Evolutionary conservation across 2,888 invertebrate species (phyloP).

Genomic region (Rhingia campestris): DNA sequence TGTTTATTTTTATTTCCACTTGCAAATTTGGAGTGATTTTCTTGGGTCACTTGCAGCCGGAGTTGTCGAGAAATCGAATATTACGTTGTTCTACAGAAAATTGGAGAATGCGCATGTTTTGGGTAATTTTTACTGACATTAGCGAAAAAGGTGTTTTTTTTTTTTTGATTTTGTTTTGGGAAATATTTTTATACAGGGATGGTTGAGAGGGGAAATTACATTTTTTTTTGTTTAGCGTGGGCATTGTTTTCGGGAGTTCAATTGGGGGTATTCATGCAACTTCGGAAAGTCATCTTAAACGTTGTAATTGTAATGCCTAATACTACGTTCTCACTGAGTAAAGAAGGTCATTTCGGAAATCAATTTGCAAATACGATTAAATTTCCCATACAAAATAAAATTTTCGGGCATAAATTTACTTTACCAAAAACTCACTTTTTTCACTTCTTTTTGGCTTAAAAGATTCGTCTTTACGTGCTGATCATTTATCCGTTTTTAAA

Average conservation of each 20-base stretch:
- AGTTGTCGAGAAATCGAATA: constrained; percentile 69
- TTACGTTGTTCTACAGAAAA: constrained; percentile 61
- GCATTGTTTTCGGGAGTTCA: background rate
- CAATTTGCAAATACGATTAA: too few species aligned
- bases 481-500: too few species aligned
- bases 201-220: constrained; percentile 7
- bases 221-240: background rate
- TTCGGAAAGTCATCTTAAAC: too few species aligned
- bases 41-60: constrained; percentile 61
- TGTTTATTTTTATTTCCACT: constrained; percentile 11
- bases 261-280: too few species aligned
- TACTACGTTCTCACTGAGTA: too few species aligned
- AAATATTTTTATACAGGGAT: constrained; percentile 23
- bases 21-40: constrained; percentile 39
- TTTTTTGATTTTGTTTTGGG: constrained; percentile 41
- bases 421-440: too few species aligned
- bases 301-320: too few species aligned
- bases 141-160: constrained; percentile 1
- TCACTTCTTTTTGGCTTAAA: too few species aligned
- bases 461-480: too few species aligned
- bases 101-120: constrained; percentile 69
- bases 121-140: constrained; percentile 61
- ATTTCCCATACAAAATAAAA: too few species aligned
- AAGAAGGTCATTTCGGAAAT: too few species aligned
- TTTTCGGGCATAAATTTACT: too few species aligned